These are phyloP conservation scores for Coremacera marginata DNA, from an alignment of 2,888 invertebrate genomes.

Conservation along the genomic window DNA sequence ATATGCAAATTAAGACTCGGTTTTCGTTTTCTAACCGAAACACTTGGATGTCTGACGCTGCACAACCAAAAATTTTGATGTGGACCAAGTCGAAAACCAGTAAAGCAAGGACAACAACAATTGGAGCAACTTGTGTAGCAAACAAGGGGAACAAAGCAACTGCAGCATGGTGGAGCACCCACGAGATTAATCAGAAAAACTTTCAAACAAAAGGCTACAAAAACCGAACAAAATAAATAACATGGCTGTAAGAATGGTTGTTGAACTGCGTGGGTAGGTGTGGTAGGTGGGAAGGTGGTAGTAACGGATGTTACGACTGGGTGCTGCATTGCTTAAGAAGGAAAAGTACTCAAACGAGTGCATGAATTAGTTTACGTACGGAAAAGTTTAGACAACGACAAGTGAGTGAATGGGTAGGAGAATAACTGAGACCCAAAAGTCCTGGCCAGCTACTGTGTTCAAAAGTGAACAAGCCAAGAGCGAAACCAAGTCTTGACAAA, in stretches of 20 bases:
- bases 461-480: constrained; percentile 15
- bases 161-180: not conserved
- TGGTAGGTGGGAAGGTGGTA: not conserved
- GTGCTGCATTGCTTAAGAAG: not conserved
- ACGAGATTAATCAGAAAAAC: constrained; percentile 27
- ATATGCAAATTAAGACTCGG: constrained; percentile 26
- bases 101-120: not conserved
- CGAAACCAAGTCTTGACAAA: constrained; percentile 7
- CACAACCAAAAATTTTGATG: not conserved
- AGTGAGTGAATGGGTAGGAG: not conserved
- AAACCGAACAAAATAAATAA: constrained; percentile 17
- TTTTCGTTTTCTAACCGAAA: constrained; percentile 1
- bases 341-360: not conserved
- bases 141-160: not conserved
- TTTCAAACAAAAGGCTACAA: constrained; percentile 13
- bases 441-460: not conserved
- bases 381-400: constrained; percentile 11
- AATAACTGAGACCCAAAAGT: too few relatives aligned
- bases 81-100: not conserved
- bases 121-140: not conserved
- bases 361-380: not conserved
- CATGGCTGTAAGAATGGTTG: not conserved
- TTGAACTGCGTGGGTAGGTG: not conserved
- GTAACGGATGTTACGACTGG: not conserved
- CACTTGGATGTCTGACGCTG: constrained; percentile 26